Evolutionary conservation across 2,797 vertebrate genomes (phyloP).

Genomic region (Cyclura pinguis): DNA sequence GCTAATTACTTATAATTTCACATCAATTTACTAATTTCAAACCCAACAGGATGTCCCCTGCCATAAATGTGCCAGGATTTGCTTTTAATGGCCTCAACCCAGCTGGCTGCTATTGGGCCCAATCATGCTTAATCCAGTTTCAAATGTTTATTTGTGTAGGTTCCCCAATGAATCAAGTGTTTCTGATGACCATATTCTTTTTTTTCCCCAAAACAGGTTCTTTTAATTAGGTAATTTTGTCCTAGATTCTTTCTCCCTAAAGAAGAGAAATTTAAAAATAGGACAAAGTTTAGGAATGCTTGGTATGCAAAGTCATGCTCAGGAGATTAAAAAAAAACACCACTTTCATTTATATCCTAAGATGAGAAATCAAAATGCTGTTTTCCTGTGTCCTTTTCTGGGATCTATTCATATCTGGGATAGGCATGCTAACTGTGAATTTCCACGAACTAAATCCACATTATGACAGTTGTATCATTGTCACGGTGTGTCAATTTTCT

Average conservation of each 20-base stretch:
- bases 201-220: not conserved
- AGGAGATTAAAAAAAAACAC: not conserved
- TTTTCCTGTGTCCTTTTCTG: not conserved
- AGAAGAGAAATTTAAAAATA: not conserved
- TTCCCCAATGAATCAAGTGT: not conserved
- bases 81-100: constrained; percentile 59
- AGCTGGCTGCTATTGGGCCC: constrained; percentile 52
- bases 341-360: not conserved
- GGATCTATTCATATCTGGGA: not conserved
- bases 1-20: constrained; percentile 75
- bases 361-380: not conserved
- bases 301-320: not conserved
- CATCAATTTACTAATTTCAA: constrained; percentile 73
- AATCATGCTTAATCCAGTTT: constrained; percentile 45
- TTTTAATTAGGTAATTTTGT: not conserved
- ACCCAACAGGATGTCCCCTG: constrained; percentile 50
- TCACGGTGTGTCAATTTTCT: not conserved
- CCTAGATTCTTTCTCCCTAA: not conserved
- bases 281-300: not conserved
- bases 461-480: not conserved
- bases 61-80: constrained; percentile 50
- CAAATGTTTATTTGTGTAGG: constrained; percentile 29
- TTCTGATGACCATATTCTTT: not conserved
- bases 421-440: not conserved
- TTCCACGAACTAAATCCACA: not conserved